A percentile compares a stretch with the other conserved stretches of the same genome.
These are phyloP conservation scores for Stictocephala bisonia DNA, from an alignment of 2,888 invertebrate genomes.

Conservation along the genomic window DNA sequence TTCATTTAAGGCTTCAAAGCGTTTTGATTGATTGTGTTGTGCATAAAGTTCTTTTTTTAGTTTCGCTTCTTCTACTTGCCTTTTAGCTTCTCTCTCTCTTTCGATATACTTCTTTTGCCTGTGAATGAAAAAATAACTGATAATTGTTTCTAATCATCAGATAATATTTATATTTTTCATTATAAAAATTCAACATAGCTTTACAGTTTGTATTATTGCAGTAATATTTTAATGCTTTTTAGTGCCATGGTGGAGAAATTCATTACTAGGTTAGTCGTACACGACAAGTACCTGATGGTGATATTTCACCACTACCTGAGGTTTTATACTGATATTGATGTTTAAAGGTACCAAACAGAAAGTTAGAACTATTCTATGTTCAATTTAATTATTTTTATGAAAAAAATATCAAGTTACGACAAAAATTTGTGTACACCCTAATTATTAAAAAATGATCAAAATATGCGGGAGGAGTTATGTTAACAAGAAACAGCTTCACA, in stretches of 20 bases:
- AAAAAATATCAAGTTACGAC: not conserved
- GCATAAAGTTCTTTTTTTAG: constrained; percentile 60
- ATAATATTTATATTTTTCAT: no score
- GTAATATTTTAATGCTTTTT: no score
- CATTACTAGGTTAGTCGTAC: no score
- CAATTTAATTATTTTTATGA: not conserved
- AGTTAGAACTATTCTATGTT: not conserved
- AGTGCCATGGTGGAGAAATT: no score
- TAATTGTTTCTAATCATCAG: not conserved
- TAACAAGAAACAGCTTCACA: not conserved
- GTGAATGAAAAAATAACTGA: constrained; percentile 52
- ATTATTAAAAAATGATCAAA: no score
- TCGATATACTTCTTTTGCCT: constrained; percentile 60
- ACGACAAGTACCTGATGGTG: no score
- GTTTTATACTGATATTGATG: no score
- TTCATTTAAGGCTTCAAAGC: constrained; percentile 63
- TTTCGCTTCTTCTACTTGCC: constrained; percentile 61
- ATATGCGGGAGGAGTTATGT: not conserved
- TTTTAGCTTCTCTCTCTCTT: constrained; percentile 65
- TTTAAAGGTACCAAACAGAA: constrained; percentile 56
- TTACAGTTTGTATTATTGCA: no score
- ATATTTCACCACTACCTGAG: no score
- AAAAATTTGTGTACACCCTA: no score
- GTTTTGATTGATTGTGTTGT: constrained; percentile 63
- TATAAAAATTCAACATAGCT: no score